Evolutionary conservation across 2,797 vertebrate genomes (phyloP), one percentile per base, ranked within the genome.

Genomic region (Cynodonichthys magdalenae): DNA sequence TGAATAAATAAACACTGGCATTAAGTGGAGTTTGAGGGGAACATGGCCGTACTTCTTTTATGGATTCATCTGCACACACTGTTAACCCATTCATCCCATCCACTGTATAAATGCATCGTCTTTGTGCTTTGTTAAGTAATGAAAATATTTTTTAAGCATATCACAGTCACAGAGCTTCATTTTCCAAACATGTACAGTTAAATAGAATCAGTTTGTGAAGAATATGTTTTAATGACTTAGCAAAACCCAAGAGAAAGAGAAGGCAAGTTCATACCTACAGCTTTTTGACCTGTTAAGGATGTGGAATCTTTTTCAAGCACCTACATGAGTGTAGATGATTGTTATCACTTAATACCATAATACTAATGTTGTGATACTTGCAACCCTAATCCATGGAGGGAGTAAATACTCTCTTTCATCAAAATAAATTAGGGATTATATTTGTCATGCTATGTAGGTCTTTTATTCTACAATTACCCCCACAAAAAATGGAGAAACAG

Each of bases 1-100:
- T 72, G 88, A 90, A 87, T 80, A 89, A 89, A 91, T 91, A 90
- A 91, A 90, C 90, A 90, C 39, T 42, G 75, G 77, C 85, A 83
- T 87, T 86, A 88, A 87, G 81, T 79, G 80, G 79, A 85, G 82
- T 78, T 75, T 54, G 64, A 77, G 72, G 61, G 77, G 70, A 86
- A 84, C 57, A 70, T 81, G 75, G 79, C 74, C 69, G 64, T 45
- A 71, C 69, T 66, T 69, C 71, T 69, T 62, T 87, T 72, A 83
- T 66, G 46, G 55, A 69, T 81, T 54, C 44, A 59, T 57, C 34
- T 29, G 66, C 55, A 46, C 71, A 70, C 57, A 77, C 79, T 71
- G 60, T 87, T 85, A 88, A 86, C 85, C 55, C 82, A 63, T 83
- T 83, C 65, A 80, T 31, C 18, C n/a, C 59, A 20, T 31, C 27